Conservation (phyloP, 2,888 invertebrate species). For the Sialis lutaria region DNA sequence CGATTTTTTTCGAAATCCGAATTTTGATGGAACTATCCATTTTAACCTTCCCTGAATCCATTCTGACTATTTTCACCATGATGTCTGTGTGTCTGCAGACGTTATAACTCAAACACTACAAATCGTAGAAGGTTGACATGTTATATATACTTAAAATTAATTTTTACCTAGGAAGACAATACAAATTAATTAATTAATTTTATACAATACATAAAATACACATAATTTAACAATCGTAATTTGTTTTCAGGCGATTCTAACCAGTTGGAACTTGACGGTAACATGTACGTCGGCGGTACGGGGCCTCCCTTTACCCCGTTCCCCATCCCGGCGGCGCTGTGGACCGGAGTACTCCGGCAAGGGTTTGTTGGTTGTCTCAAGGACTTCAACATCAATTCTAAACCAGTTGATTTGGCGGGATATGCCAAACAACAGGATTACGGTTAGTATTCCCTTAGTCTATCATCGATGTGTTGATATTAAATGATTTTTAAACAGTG, state of each 20-base stretch:
- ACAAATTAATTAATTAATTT: background rate
- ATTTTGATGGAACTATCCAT: too few species aligned
- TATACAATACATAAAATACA: too few species aligned
- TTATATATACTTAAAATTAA: too few species aligned
- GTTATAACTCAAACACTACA: too few species aligned
- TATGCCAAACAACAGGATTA: slow-evolving; percentile 82
- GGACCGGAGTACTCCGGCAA: slow-evolving; percentile 76
- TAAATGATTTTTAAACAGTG: background rate
- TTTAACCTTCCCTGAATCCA: too few species aligned
- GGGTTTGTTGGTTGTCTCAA: slow-evolving; percentile 91
- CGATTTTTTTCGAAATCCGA: too few species aligned
- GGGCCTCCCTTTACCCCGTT: slow-evolving; percentile 63
- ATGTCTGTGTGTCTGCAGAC: too few species aligned
- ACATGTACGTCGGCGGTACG: slow-evolving; percentile 76
- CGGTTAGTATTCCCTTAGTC: slow-evolving; percentile 30
- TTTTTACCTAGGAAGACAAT: too few species aligned
- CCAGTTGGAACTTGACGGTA: slow-evolving; percentile 73
- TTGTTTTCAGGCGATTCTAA: slow-evolving; percentile 55
- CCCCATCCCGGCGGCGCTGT: slow-evolving; percentile 67
- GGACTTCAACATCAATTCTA: slow-evolving; percentile 74
- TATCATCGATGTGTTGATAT: background rate
- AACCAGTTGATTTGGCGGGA: slow-evolving; percentile 74
- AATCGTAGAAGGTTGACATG: too few species aligned
- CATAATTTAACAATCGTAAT: too few species aligned
- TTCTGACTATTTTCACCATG: too few species aligned